phyloP scores from a whole-genome alignment of 2,888 invertebrate species.

The Deroplatys truncata region DNA sequence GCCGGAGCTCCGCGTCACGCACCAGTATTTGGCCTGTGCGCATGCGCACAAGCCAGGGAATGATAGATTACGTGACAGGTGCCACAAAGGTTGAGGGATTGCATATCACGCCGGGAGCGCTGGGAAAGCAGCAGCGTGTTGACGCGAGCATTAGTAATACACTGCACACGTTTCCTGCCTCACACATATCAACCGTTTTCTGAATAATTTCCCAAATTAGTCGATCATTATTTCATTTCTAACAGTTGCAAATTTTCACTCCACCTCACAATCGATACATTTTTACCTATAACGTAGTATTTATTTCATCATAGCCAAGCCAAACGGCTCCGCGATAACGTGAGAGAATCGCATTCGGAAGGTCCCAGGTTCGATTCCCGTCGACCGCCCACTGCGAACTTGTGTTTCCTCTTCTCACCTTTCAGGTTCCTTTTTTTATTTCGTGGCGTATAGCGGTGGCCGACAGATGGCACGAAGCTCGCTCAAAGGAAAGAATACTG shows the following conservation, averaged over 20 bases:
- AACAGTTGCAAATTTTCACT: background rate
- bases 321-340: too few relatives aligned
- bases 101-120: conserved; percentile 13
- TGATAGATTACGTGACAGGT: conserved; percentile 24
- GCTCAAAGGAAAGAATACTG: too few relatives aligned
- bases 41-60: background rate
- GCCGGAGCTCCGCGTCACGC: background rate
- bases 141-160: background rate
- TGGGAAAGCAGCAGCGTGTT: background rate
- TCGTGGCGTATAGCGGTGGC: too few relatives aligned
- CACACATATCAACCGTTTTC: background rate
- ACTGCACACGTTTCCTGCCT: background rate
- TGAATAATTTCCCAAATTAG: background rate
- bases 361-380: too few relatives aligned
- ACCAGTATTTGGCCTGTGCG: background rate
- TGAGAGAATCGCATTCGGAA: too few relatives aligned
- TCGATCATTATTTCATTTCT: background rate
- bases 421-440: too few relatives aligned
- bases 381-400: too few relatives aligned
- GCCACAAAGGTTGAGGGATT: conserved; percentile 21
- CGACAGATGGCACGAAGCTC: too few relatives aligned
- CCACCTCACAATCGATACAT: too few relatives aligned
- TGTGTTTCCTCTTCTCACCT: too few relatives aligned
- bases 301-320: too few relatives aligned
- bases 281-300: too few relatives aligned